Evolutionary conservation across 2,888 invertebrate genomes (phyloP).

Genomic region (Philonicus albiceps): DNA sequence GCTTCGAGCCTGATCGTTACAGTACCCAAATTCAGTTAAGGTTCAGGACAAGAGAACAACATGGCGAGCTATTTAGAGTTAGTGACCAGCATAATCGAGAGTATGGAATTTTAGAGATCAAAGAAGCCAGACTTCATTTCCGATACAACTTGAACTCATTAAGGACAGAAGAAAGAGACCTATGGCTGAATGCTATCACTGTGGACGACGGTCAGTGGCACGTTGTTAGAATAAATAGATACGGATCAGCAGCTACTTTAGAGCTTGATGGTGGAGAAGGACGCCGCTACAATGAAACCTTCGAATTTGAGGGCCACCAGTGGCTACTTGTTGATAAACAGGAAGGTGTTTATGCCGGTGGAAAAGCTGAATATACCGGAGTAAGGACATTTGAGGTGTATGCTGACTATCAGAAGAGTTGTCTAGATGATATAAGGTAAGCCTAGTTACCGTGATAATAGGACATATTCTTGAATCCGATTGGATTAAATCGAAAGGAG

Average conservation of each 20-base stretch:
- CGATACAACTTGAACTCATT: slow-evolving; percentile 92
- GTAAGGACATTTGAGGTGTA: slow-evolving; percentile 93
- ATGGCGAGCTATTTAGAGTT: slow-evolving; percentile 92
- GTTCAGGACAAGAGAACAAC: slow-evolving; percentile 91
- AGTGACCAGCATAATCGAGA: slow-evolving; percentile 94
- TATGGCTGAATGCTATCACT: slow-evolving; percentile 87
- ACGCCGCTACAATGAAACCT: slow-evolving; percentile 89
- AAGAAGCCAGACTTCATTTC: slow-evolving; percentile 88
- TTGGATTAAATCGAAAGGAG: too few relatives aligned
- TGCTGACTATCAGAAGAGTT: slow-evolving; percentile 93
- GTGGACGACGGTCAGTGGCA: slow-evolving; percentile 99
- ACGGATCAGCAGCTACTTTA: slow-evolving; percentile 90
- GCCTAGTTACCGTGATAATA: slow-evolving; percentile 12
- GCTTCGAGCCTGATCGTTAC: slow-evolving; percentile 91
- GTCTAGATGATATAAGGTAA: slow-evolving; percentile 69
- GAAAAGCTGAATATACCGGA: slow-evolving; percentile 94
- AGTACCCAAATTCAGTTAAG: slow-evolving; percentile 91
- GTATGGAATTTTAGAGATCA: slow-evolving; percentile 91
- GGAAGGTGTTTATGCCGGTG: slow-evolving; percentile 94
- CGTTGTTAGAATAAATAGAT: slow-evolving; percentile 87
- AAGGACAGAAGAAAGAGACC: slow-evolving; percentile 87
- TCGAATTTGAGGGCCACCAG: slow-evolving; percentile 88
- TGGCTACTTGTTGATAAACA: slow-evolving; percentile 93
- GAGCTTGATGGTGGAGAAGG: slow-evolving; percentile 96
- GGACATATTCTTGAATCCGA: too few relatives aligned